Conservation (phyloP, 53 echinoderm and acorn worm genomes). For the Apostichopus leukothele region DNA sequence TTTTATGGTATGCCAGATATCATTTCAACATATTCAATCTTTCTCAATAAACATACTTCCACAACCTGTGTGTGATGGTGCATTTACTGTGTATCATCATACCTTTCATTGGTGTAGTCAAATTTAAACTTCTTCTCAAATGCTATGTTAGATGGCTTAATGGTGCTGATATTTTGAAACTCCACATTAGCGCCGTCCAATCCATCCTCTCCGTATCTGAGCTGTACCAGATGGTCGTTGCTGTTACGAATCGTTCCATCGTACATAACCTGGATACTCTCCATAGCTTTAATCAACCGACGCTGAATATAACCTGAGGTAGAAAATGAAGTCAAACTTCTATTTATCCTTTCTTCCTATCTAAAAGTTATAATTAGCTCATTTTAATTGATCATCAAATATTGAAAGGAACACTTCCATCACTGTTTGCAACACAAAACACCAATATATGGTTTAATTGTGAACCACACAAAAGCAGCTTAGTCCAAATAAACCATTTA, state of each 20-base stretch:
- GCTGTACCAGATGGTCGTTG: constrained; percentile 94
- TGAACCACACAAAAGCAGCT: no score
- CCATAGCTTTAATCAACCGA: constrained; percentile 99
- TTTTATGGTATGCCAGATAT: no score
- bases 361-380: no score
- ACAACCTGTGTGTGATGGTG: no score
- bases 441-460: no score
- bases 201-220: constrained; percentile 97
- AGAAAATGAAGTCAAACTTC: background rate
- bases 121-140: constrained; percentile 89
- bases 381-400: no score
- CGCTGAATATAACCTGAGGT: constrained; percentile 95
- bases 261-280: constrained; percentile 96
- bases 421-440: no score
- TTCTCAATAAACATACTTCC: no score
- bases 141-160: constrained; percentile 94
- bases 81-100: constrained; percentile 14
- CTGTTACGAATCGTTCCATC: constrained; percentile 99
- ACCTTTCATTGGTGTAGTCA: constrained; percentile 97
- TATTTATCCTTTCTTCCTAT: background rate
- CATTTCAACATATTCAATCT: no score
- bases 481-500: no score
- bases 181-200: constrained; percentile 88
- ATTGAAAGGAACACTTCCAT: no score
- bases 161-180: constrained; percentile 82